Evolutionary conservation across 2,113 vertebrate species (phyloP).

Genomic region (Hippocampus guttulatus): DNA sequence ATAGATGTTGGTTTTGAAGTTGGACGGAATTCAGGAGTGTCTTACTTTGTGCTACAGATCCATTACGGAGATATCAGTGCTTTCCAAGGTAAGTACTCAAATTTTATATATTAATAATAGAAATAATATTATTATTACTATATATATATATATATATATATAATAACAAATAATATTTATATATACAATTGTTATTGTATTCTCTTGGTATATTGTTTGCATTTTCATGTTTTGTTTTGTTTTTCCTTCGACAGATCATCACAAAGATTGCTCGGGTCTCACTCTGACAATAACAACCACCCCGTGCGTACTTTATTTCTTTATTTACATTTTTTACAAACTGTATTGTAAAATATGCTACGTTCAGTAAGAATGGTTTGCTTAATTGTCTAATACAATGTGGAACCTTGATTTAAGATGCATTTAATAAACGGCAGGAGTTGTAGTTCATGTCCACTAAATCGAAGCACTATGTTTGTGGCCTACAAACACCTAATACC

Average conservation of each 20-base stretch:
- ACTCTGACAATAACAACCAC: slow-evolving; percentile 86
- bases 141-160: no score
- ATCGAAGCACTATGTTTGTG: no score
- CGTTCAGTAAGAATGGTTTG: not conserved
- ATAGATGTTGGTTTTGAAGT: slow-evolving; percentile 95
- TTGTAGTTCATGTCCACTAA: no score
- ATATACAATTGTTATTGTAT: no score
- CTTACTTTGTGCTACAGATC: slow-evolving; percentile 92
- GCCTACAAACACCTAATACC: no score
- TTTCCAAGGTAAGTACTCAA: slow-evolving; percentile 80
- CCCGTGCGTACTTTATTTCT: slow-evolving; percentile 75
- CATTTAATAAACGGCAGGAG: no score
- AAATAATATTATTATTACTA: no score
- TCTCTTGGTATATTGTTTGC: not conserved
- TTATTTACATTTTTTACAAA: not conserved
- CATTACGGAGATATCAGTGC: slow-evolving; percentile 88
- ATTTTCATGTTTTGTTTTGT: not conserved
- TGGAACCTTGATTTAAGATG: no score
- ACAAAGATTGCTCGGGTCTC: slow-evolving; percentile 92
- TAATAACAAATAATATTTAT: no score
- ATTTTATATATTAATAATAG: no score
- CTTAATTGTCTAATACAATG: no score
- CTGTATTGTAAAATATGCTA: not conserved
- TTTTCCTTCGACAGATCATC: slow-evolving; percentile 78
- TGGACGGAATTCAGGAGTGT: slow-evolving; percentile 80